These are phyloP conservation scores for Drosophila anceps DNA, from an alignment of 2,888 invertebrate genomes.

Conservation along the genomic window DNA sequence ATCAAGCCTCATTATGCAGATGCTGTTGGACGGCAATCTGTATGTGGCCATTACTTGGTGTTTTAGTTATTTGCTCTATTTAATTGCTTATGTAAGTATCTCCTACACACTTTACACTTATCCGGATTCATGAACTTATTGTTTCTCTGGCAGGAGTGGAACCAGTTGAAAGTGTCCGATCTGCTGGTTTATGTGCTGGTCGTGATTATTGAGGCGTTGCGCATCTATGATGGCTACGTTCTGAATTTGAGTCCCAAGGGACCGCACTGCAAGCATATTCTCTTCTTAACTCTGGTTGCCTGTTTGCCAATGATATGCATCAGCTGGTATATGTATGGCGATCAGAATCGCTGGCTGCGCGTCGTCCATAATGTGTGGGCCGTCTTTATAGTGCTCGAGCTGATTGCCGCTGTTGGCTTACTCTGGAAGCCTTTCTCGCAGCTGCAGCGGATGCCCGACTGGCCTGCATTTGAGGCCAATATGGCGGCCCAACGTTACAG, in stretches of 20 bases:
- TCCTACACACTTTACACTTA: not conserved
- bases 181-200: constrained; percentile 12
- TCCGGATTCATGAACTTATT: not conserved
- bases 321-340: constrained; percentile 11
- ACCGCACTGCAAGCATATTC: not conserved
- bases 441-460: not conserved
- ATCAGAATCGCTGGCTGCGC: not conserved
- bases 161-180: not conserved
- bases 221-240: constrained; percentile 24
- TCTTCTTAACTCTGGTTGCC: not conserved
- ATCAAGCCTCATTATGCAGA: constrained; percentile 26
- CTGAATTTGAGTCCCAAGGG: constrained; percentile 14
- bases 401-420: not conserved
- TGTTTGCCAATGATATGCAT: not conserved
- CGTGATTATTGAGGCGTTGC: constrained; percentile 20
- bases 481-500: no score
- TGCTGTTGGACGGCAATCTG: constrained; percentile 33
- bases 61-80: not conserved
- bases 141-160: not conserved
- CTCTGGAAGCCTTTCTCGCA: not conserved
- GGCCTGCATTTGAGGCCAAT: not conserved
- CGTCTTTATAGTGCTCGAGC: constrained; percentile 8
- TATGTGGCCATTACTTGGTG: constrained; percentile 23
- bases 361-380: constrained; percentile 8
- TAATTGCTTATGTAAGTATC: not conserved